phyloP scores from a whole-genome alignment of 2,797 vertebrate genomes.

The Brotogeris chrysoptera region DNA sequence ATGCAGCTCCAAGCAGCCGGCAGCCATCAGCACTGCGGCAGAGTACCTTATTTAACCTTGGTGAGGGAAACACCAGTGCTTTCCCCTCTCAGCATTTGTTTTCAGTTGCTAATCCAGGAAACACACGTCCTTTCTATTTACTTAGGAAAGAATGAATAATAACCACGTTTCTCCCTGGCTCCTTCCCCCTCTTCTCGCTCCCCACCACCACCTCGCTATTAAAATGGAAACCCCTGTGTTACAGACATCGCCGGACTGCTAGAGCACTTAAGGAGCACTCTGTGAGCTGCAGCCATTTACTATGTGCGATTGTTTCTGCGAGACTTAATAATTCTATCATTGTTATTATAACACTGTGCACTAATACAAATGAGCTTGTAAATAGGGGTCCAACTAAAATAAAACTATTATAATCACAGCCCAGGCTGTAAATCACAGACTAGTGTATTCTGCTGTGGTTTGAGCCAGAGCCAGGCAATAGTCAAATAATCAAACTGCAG shows the following conservation, averaged over 20 bases:
- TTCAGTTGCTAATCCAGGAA: constrained; percentile 60
- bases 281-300: constrained; percentile 56
- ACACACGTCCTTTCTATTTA: constrained; percentile 56
- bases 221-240: constrained; percentile 33
- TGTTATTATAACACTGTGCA: constrained; percentile 73
- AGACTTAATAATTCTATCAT: constrained; percentile 74
- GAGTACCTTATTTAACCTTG: constrained; percentile 65
- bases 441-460: constrained; percentile 88
- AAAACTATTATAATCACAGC: constrained; percentile 84
- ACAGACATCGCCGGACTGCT: constrained; percentile 21
- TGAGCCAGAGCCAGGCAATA: constrained; percentile 92
- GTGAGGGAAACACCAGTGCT: constrained; percentile 18
- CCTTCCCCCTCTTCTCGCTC: background rate
- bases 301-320: constrained; percentile 61
- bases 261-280: constrained; percentile 34
- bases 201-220: background rate
- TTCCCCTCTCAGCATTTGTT: constrained; percentile 42
- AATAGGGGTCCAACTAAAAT: constrained; percentile 76
- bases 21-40: background rate
- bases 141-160: constrained; percentile 55
- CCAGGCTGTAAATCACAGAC: constrained; percentile 79
- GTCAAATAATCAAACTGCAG: constrained; percentile 93
- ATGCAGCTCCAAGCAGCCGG: accelerated
- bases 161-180: background rate
- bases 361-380: constrained; percentile 75